Conservation (phyloP, 2,888 invertebrate genomes). For the Synergus japonicus region DNA sequence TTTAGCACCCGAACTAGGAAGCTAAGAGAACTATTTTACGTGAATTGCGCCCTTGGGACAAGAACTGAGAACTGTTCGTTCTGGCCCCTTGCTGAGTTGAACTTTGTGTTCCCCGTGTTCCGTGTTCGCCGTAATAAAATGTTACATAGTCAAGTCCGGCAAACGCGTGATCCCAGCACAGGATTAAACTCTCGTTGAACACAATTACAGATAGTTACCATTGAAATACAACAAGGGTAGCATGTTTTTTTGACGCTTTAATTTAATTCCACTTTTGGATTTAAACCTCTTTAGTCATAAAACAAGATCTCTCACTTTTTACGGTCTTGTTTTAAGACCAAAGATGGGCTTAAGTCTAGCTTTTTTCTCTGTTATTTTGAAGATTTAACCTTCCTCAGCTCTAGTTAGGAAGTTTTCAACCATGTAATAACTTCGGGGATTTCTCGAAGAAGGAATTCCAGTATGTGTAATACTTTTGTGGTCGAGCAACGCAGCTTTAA, state of each 20-base stretch:
- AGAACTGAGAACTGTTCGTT: slow-evolving; percentile 52
- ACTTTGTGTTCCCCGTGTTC: not conserved
- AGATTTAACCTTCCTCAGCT: slow-evolving; percentile 22
- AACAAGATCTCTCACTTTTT: too few relatives aligned
- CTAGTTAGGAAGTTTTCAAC: slow-evolving; percentile 49
- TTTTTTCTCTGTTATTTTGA: not conserved
- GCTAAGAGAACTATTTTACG: slow-evolving; percentile 65
- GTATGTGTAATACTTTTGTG: slow-evolving; percentile 59
- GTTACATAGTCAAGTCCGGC: slow-evolving; percentile 56
- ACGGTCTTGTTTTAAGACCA: too few relatives aligned
- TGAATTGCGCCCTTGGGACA: slow-evolving; percentile 67
- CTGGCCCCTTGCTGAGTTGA: slow-evolving; percentile 52
- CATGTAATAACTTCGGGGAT: slow-evolving; percentile 60
- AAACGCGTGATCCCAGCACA: slow-evolving; percentile 27
- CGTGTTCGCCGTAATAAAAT: slow-evolving; percentile 61
- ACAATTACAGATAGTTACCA: slow-evolving; percentile 32
- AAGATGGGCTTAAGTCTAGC: too few relatives aligned
- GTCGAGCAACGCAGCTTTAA: slow-evolving; percentile 37
- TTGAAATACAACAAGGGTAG: not conserved
- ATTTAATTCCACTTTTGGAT: too few relatives aligned
- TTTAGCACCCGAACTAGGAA: slow-evolving; percentile 65
- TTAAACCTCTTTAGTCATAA: too few relatives aligned
- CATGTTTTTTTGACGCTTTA: too few relatives aligned
- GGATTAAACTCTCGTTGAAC: slow-evolving; percentile 29
- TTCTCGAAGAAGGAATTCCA: slow-evolving; percentile 52